Evolutionary conservation across 2,797 vertebrate species (phyloP), one percentile per base, ranked within the genome.

Genomic region (Hydrolagus colliei): DNA sequence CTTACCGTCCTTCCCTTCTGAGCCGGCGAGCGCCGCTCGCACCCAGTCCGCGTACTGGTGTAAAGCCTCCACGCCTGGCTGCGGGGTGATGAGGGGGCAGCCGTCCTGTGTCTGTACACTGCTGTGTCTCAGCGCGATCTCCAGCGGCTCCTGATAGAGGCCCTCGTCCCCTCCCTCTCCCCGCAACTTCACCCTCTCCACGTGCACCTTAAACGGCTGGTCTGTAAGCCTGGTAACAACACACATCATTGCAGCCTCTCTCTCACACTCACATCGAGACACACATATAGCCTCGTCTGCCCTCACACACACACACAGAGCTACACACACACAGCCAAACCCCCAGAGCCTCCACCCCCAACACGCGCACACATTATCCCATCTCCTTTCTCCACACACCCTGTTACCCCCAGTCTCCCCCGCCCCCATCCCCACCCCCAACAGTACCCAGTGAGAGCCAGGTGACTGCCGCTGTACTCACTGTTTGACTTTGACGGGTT

Each of bases 11-110:
- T 87, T 7, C 32, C 91, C 89, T 0, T 88, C 75, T 0, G 86
- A 86, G 8, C 92, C 86, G 85, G 89, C 91, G 0, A 87, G 92
- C 1, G 92, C 90, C 9, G 93, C 91, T 0, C 86, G 89, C 85
- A 95, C 94, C 97, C 98, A 99, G 72, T 93, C 88, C 0, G 96
- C 95, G 9, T 98, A 98, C 80, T 97, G 94, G 0, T 97, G 97
- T 88, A 99, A 93, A 9, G 95, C 96, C 0, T 93, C 89, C 18
- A 97, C 96, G 0, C 98, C 97, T 0, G 87, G 87, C 87, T 90
- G 93, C 0, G 97, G 96, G 0, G 87, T 89, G 9, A 98, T 91
- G 6, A 95, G 91, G 0, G 98, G 98, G 88, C 97, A 98, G 0
- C 22, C 74, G 0, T 90, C 92, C 0, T 95, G 94, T 0, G 92